Percentiles rank a stretch among this genome's conserved stretches.
phyloP scores from a whole-genome alignment of 1,140 invertebrate species.

The Zaprionus ghesquierei region DNA sequence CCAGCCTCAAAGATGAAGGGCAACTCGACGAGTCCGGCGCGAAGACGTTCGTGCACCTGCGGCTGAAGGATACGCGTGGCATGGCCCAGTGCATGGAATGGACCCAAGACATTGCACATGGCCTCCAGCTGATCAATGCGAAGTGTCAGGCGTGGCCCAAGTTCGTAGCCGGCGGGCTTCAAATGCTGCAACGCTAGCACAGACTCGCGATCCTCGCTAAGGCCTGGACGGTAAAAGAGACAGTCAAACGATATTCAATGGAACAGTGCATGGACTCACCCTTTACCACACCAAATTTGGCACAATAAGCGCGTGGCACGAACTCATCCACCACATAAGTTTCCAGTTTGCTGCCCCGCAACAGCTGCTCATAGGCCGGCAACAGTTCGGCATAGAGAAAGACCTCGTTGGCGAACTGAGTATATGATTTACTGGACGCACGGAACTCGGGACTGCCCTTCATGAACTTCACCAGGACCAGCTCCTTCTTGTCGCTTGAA shows the following conservation, averaged over 20 bases:
- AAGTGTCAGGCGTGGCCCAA: constrained; percentile 62
- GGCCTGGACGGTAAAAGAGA: constrained; percentile 10
- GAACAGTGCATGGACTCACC: constrained; percentile 28
- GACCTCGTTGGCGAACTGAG: constrained; percentile 73
- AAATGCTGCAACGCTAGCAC: constrained; percentile 75
- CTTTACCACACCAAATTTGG: constrained; percentile 59
- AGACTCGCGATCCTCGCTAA: constrained; percentile 49
- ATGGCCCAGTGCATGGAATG: constrained; percentile 73
- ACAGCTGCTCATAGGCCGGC: constrained; percentile 64
- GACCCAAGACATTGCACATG: constrained; percentile 58
- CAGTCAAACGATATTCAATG: not conserved
- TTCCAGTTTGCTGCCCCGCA: constrained; percentile 50
- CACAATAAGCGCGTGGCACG: constrained; percentile 56
- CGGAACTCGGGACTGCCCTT: constrained; percentile 68
- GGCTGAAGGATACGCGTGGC: constrained; percentile 59
- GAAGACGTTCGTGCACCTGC: constrained; percentile 46
- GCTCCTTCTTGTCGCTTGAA: constrained; percentile 24
- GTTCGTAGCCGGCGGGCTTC: constrained; percentile 53
- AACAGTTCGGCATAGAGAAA: constrained; percentile 66
- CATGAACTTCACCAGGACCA: constrained; percentile 77
- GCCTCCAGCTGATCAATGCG: constrained; percentile 62
- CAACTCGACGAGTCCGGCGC: constrained; percentile 40
- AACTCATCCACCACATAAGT: constrained; percentile 47
- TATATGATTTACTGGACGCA: constrained; percentile 63
- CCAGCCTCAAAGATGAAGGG: constrained; percentile 42